phyloP scores from a whole-genome alignment of 2,797 vertebrate genomes.

The Sphenodon punctatus region DNA sequence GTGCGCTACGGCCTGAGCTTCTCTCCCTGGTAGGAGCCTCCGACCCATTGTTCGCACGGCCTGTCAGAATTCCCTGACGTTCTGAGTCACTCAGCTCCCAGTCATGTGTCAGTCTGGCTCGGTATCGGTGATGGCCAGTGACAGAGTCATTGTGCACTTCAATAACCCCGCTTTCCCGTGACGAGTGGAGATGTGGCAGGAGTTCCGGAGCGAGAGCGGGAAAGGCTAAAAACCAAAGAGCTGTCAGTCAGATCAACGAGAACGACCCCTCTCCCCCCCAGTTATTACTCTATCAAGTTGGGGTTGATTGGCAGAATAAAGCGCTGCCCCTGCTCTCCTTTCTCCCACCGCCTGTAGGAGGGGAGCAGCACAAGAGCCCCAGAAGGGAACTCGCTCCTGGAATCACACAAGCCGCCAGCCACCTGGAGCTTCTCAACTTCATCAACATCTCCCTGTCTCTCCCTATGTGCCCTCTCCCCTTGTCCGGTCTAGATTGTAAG shows the following conservation, averaged over 20 bases:
- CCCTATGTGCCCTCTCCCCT: no score
- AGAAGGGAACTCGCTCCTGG: no score
- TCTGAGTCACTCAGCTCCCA: background rate
- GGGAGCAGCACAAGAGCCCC: no score
- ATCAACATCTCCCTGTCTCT: no score
- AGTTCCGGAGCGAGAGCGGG: background rate
- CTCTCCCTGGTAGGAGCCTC: background rate
- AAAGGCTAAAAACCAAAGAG: background rate
- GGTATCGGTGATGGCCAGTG: background rate
- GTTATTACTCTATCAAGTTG: no score
- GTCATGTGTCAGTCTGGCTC: rapidly evolving
- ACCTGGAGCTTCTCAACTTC: rapidly evolving
- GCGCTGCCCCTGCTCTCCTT: no score
- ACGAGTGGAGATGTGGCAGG: background rate
- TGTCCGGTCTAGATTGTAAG: no score
- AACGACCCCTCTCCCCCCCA: no score
- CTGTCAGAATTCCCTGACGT: background rate
- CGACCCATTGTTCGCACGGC: rapidly evolving
- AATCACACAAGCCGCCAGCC: rapidly evolving
- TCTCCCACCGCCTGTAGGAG: no score
- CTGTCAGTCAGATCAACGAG: no score
- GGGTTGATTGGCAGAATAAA: no score
- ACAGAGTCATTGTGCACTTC: rapidly evolving
- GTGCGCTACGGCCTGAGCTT: rapidly evolving
- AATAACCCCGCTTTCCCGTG: rapidly evolving